Conservation (phyloP, 2,888 invertebrate genomes). For the Meliscaeva auricollis region DNA sequence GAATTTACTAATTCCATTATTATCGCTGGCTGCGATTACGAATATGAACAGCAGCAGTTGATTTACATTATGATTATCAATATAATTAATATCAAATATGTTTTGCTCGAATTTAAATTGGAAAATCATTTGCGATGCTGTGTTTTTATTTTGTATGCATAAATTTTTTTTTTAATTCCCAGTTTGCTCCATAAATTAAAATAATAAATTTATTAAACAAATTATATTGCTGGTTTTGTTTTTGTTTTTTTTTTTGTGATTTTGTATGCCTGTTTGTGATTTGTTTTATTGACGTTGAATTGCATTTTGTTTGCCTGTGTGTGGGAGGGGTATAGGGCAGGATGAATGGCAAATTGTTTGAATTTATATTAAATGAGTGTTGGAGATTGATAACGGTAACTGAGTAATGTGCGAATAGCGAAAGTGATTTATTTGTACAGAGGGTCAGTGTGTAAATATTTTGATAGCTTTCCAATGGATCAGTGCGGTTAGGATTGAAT, state of each 20-base stretch:
- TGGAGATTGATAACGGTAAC: conserved; percentile 59
- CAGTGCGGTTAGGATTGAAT: too few relatives aligned
- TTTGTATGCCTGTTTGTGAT: conserved; percentile 53
- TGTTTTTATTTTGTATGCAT: conserved; percentile 34
- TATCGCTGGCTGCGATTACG: conserved; percentile 48
- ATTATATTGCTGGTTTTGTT: conserved; percentile 48
- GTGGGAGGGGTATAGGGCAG: neutral
- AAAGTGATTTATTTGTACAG: conserved; percentile 58
- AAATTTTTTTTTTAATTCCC: neutral
- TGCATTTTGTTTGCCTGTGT: conserved; percentile 26
- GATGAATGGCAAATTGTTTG: conserved; percentile 1
- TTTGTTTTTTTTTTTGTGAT: conserved; percentile 14
- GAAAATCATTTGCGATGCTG: conserved; percentile 48
- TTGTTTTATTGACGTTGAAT: conserved; percentile 69
- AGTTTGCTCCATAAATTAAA: conserved; percentile 55
- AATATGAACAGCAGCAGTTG: conserved; percentile 52
- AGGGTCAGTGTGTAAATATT: conserved; percentile 39
- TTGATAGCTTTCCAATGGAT: neutral
- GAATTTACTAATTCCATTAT: conserved; percentile 61
- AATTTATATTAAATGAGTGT: conserved; percentile 42
- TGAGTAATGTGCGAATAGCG: conserved; percentile 62
- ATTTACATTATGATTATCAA: conserved; percentile 67
- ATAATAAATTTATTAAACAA: conserved; percentile 68
- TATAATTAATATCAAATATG: conserved; percentile 69
- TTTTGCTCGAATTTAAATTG: conserved; percentile 48